Percentiles rank a stretch among this genome's conserved stretches.
These are phyloP conservation scores for Condylura cristata DNA, from an alignment of 2,113 vertebrate species.

Conservation along the genomic window DNA sequence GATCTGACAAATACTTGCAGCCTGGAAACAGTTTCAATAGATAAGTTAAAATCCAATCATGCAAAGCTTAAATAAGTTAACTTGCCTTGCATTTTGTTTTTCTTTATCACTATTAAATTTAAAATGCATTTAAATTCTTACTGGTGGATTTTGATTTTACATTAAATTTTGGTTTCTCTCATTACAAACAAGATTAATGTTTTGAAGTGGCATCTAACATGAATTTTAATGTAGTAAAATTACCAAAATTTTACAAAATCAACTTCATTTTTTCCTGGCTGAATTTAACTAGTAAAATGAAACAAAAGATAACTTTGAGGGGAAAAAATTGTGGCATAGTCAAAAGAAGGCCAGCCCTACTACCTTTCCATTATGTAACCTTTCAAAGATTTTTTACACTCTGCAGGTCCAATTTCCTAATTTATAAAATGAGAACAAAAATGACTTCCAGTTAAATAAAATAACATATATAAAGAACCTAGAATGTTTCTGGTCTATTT, in stretches of 20 bases:
- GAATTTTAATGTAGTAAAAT: conserved; percentile 39
- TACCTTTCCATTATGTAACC: neutral
- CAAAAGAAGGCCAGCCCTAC: neutral
- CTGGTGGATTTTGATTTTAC: conserved; percentile 8
- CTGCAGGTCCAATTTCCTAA: neutral
- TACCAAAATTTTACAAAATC: neutral
- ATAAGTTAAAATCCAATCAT: conserved; percentile 16
- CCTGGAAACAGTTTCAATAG: neutral
- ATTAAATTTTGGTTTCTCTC: neutral
- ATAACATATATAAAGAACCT: neutral
- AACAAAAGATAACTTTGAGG: neutral
- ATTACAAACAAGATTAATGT: neutral
- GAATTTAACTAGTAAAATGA: conserved; percentile 30
- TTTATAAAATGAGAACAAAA: conserved; percentile 5
- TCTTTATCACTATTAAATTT: conserved; percentile 29
- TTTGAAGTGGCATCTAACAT: neutral
- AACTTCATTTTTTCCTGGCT: conserved; percentile 37
- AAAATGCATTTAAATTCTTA: conserved; percentile 54
- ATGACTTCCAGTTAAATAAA: conserved; percentile 17
- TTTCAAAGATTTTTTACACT: neutral
- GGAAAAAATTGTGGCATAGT: neutral
- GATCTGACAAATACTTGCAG: conserved; percentile 18
- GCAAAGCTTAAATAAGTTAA: neutral
- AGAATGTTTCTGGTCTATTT: neutral
- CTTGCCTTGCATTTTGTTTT: conserved; percentile 12